phyloP scores from a whole-genome alignment of 2,113 vertebrate genomes.

The Natator depressus region DNA sequence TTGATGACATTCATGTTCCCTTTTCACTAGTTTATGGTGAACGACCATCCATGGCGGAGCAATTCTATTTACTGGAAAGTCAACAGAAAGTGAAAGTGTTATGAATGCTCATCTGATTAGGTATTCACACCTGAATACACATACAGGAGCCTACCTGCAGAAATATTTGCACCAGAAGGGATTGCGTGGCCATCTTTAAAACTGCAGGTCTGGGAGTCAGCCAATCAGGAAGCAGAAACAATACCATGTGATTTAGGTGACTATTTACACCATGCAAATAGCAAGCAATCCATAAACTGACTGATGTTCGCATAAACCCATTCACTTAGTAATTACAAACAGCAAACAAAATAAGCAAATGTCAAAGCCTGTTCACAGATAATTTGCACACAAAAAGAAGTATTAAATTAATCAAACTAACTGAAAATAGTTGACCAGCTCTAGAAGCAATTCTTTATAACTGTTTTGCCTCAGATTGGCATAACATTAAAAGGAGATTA shows the following conservation, averaged over 20 bases:
- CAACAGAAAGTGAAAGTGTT: neutral
- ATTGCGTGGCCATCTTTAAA: fast-evolving
- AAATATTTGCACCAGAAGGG: fast-evolving
- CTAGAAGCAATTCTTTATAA: neutral
- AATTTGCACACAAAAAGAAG: neutral
- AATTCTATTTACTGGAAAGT: neutral
- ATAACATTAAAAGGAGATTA: constrained; percentile 25
- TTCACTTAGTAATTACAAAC: neutral
- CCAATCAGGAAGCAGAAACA: neutral
- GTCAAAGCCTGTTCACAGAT: neutral
- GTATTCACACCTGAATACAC: fast-evolving
- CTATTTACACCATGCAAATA: neutral
- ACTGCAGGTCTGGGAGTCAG: neutral
- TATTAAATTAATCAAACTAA: neutral
- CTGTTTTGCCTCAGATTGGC: neutral
- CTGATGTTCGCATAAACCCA: fast-evolving
- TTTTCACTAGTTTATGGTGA: fast-evolving
- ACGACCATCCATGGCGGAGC: neutral
- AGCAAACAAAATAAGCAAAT: fast-evolving
- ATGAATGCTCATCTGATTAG: fast-evolving
- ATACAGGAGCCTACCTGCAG: neutral
- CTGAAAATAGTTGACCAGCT: neutral
- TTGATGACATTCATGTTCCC: neutral
- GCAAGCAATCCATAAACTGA: neutral
- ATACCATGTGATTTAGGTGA: neutral